Evolutionary conservation across 2,113 vertebrate genomes (phyloP).

Genomic region (Sylvicapra grimmia): DNA sequence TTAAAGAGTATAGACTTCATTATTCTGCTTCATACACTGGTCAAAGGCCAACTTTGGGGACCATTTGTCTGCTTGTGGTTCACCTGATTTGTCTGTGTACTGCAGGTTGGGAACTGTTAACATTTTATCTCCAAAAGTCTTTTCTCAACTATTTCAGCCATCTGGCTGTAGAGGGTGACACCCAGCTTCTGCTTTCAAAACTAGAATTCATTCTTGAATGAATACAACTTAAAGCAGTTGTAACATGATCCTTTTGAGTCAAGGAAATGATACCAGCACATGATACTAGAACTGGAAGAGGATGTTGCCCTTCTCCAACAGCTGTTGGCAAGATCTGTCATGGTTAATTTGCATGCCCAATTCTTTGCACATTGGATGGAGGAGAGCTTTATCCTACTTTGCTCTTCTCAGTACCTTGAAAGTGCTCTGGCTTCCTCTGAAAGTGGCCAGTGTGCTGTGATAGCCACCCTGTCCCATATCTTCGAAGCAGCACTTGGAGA

Average conservation of each 20-base stretch:
- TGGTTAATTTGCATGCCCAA: constrained; percentile 9
- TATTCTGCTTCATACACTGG: not conserved
- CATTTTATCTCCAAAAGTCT: constrained; percentile 4
- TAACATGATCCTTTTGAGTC: not conserved
- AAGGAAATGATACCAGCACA: not conserved
- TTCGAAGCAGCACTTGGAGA: not conserved
- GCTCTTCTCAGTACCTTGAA: not conserved
- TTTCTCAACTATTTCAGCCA: constrained; percentile 21
- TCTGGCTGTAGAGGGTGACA: constrained; percentile 24
- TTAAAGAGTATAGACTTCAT: not conserved
- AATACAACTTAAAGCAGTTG: constrained; percentile 31
- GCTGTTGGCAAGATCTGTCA: constrained; percentile 13
- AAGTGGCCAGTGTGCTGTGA: not conserved
- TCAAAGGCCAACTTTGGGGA: not conserved
- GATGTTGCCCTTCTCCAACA: constrained; percentile 26
- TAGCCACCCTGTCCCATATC: not conserved
- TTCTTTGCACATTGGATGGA: not conserved
- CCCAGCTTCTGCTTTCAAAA: not conserved
- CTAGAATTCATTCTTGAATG: constrained; percentile 22
- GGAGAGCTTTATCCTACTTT: not conserved
- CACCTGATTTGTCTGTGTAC: not conserved
- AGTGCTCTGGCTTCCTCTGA: not conserved
- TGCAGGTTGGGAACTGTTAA: not conserved
- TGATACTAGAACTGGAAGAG: not conserved
- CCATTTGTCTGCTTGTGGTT: not conserved